Conservation (phyloP, 2,113 vertebrate species). For the Suncus etruscus region DNA sequence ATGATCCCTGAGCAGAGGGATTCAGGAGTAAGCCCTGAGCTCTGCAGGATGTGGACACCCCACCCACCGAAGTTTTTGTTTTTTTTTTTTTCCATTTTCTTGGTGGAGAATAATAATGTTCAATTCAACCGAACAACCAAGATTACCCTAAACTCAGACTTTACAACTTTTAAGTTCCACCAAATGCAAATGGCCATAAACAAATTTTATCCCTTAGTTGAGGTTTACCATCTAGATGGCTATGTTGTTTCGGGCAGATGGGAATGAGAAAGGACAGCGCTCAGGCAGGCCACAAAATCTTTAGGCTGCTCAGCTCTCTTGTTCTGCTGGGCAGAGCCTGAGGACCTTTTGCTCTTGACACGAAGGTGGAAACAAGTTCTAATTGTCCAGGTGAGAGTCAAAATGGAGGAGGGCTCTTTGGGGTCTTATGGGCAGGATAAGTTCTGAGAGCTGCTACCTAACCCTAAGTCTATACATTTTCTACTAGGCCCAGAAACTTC, state of each 20-base stretch:
- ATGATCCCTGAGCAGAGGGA: too few relatives aligned
- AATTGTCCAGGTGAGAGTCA: slow-evolving; percentile 39
- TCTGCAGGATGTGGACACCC: too few relatives aligned
- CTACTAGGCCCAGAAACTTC: slow-evolving; percentile 63
- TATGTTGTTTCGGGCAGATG: slow-evolving; percentile 45
- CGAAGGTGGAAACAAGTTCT: slow-evolving; percentile 53
- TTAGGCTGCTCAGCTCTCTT: slow-evolving; percentile 35
- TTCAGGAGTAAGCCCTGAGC: too few relatives aligned
- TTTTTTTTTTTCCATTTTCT: too few relatives aligned
- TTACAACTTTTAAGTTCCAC: slow-evolving; percentile 59
- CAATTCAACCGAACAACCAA: neutral
- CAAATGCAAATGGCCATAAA: slow-evolving; percentile 48
- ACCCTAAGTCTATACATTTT: slow-evolving; percentile 80
- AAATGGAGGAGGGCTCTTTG: slow-evolving; percentile 30
- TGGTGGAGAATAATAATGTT: too few relatives aligned
- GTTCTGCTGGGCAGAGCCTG: slow-evolving; percentile 41
- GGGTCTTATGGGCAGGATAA: slow-evolving; percentile 66
- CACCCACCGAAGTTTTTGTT: too few relatives aligned
- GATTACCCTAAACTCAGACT: slow-evolving; percentile 21
- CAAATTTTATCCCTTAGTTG: slow-evolving; percentile 48
- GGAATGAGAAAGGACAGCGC: slow-evolving; percentile 34
- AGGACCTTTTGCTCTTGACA: slow-evolving; percentile 56
- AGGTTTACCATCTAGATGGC: slow-evolving; percentile 75
- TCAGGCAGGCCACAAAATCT: slow-evolving; percentile 21
- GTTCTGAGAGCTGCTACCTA: slow-evolving; percentile 62